A percentile compares a stretch with the other conserved stretches of the same genome.
phyloP scores from a whole-genome alignment of 1,140 invertebrate genomes.

The Tetramorium simillimum region DNA sequence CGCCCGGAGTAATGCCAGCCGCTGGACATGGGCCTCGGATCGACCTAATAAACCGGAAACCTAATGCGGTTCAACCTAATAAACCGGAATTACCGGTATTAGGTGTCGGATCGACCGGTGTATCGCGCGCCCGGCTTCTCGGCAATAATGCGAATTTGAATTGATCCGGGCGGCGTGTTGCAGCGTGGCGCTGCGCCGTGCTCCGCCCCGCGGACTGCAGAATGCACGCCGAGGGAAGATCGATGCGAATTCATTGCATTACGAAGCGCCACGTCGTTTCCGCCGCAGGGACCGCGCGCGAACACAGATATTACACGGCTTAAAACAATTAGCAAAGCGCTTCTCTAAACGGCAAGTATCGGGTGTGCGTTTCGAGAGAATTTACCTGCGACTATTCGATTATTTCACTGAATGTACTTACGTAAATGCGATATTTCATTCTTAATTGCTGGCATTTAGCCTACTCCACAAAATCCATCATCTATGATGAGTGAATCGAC shows the following conservation, averaged over 20 bases:
- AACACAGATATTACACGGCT: slow-evolving; percentile 41
- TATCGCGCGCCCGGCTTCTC: slow-evolving; percentile 71
- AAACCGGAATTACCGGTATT: slow-evolving; percentile 78
- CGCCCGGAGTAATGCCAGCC: slow-evolving; percentile 37
- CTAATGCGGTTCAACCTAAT: slow-evolving; percentile 78
- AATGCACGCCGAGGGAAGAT: slow-evolving; percentile 40
- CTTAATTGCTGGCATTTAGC: neutral
- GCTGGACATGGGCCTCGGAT: slow-evolving; percentile 62
- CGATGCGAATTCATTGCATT: slow-evolving; percentile 54
- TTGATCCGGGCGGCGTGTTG: slow-evolving; percentile 62
- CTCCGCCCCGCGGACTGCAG: neutral
- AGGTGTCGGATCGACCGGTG: slow-evolving; percentile 74
- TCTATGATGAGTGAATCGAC: neutral
- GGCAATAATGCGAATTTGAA: slow-evolving; percentile 77
- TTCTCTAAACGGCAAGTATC: neutral
- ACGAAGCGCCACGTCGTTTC: slow-evolving; percentile 25
- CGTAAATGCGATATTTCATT: slow-evolving; percentile 1
- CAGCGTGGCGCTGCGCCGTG: slow-evolving; percentile 8
- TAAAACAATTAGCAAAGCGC: slow-evolving; percentile 38
- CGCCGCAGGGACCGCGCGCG: slow-evolving; percentile 30
- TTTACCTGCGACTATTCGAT: slow-evolving; percentile 4
- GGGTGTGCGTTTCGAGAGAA: neutral
- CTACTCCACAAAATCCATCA: neutral
- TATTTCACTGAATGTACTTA: neutral
- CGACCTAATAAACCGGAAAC: slow-evolving; percentile 76